Percentiles rank a stretch among this genome's conserved stretches.
phyloP scores from a whole-genome alignment of 2,888 invertebrate genomes.

The Alentia gelatinosa region DNA sequence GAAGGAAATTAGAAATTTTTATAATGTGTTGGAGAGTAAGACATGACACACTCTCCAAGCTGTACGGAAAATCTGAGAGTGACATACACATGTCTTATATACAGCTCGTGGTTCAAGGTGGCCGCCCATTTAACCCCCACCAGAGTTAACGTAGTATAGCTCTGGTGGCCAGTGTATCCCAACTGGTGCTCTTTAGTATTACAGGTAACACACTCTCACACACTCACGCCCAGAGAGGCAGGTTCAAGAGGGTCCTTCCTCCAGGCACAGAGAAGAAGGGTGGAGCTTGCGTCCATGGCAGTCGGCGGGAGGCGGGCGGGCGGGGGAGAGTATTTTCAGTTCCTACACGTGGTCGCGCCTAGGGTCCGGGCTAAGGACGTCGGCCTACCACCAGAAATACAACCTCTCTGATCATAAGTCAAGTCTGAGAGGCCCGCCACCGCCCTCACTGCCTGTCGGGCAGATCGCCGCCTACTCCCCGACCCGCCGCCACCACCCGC shows the following conservation, averaged over 20 bases:
- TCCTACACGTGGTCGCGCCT: not conserved
- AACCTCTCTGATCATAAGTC: not conserved
- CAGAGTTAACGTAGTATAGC: too few relatives aligned
- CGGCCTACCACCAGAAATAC: not conserved
- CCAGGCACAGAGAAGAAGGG: not conserved
- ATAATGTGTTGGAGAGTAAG: too few relatives aligned
- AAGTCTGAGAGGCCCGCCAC: not conserved
- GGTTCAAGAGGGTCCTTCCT: not conserved
- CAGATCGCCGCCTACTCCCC: not conserved
- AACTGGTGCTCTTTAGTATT: too few relatives aligned
- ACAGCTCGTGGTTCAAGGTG: too few relatives aligned
- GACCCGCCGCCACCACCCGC: not conserved
- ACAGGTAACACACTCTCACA: too few relatives aligned
- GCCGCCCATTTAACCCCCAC: too few relatives aligned
- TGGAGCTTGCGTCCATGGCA: too few relatives aligned
- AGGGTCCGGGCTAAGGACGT: not conserved
- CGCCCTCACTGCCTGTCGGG: not conserved
- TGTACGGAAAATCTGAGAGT: too few relatives aligned
- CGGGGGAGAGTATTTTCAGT: not conserved
- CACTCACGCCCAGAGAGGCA: not conserved
- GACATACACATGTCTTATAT: too few relatives aligned
- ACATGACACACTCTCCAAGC: too few relatives aligned
- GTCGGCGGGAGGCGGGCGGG: not conserved
- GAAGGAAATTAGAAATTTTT: too few relatives aligned
- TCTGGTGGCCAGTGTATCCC: too few relatives aligned